Conservation (phyloP, 1,140 invertebrate species). For the Habropoda laboriosa region DNA sequence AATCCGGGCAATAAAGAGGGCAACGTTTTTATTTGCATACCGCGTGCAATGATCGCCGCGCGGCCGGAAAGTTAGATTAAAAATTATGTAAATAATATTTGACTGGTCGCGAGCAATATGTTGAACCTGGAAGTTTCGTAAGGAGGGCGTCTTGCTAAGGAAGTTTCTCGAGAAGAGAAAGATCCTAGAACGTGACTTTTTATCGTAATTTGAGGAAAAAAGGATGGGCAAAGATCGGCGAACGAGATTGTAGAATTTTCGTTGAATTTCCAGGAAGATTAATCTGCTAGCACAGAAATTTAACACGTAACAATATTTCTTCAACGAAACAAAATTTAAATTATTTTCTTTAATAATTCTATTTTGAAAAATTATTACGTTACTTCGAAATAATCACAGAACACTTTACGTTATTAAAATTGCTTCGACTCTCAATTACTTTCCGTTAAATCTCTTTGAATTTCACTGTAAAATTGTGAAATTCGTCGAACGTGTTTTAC, state of each 20-base stretch:
- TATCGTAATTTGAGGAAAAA: background rate
- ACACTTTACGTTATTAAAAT: too few relatives aligned
- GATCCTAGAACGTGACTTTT: background rate
- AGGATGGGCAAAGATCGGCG: background rate
- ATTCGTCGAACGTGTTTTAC: too few relatives aligned
- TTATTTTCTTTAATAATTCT: too few relatives aligned
- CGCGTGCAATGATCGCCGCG: background rate
- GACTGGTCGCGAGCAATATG: background rate
- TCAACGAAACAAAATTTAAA: too few relatives aligned
- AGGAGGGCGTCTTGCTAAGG: background rate
- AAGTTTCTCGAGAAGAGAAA: background rate
- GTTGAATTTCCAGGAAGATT: background rate
- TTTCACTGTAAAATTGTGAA: too few relatives aligned
- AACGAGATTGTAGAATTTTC: background rate
- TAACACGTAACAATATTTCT: too few relatives aligned
- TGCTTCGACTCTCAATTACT: too few relatives aligned
- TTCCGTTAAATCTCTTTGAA: too few relatives aligned
- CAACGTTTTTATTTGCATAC: background rate
- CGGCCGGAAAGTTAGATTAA: background rate
- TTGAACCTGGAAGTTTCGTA: background rate
- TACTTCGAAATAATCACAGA: too few relatives aligned
- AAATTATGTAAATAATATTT: constrained; percentile 31
- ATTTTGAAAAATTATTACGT: too few relatives aligned
- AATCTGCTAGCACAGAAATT: too few relatives aligned
- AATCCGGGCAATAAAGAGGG: background rate